Conservation (phyloP, 2,888 invertebrate genomes). For the Melanchra persicariae region DNA sequence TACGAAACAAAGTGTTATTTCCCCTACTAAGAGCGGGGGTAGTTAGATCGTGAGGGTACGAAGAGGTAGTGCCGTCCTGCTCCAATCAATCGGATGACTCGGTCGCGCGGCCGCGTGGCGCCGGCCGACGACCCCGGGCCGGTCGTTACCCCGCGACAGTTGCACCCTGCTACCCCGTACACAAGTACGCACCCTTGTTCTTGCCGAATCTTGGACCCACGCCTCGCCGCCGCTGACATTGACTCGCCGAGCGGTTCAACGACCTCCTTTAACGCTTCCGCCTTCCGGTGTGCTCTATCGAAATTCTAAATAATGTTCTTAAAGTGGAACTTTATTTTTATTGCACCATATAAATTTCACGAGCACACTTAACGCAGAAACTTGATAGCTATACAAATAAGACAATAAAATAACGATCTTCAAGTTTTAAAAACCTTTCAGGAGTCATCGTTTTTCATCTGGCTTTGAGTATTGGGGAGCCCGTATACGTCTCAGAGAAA, state of each 20-base stretch:
- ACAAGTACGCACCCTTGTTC: conserved; percentile 85
- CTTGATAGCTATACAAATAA: conserved; percentile 55
- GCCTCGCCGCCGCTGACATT: conserved; percentile 86
- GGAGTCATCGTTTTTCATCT: conserved; percentile 31
- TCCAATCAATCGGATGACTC: conserved; percentile 89
- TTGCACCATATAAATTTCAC: conserved; percentile 55
- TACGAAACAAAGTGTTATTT: conserved; percentile 82
- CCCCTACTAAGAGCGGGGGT: conserved; percentile 79
- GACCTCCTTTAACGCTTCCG: conserved; percentile 83
- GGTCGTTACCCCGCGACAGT: conserved; percentile 89
- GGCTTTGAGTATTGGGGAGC: conserved; percentile 4
- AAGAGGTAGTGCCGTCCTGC: conserved; percentile 82
- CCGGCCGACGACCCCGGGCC: conserved; percentile 87
- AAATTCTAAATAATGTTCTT: conserved; percentile 70
- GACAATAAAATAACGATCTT: conserved; percentile 39
- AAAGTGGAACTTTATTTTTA: conserved; percentile 69
- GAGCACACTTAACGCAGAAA: conserved; percentile 61
- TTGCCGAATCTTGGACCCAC: conserved; percentile 87
- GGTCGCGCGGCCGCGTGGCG: conserved; percentile 88
- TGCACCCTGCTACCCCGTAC: conserved; percentile 89
- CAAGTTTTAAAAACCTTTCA: conserved; percentile 21
- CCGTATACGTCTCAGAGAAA: conserved; percentile 3
- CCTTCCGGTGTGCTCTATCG: conserved; percentile 81
- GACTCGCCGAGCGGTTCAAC: conserved; percentile 85
- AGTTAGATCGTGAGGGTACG: conserved; percentile 84